These are phyloP conservation scores for Platyscapa corneri DNA, from an alignment of 1,140 invertebrate species.

Conservation along the genomic window DNA sequence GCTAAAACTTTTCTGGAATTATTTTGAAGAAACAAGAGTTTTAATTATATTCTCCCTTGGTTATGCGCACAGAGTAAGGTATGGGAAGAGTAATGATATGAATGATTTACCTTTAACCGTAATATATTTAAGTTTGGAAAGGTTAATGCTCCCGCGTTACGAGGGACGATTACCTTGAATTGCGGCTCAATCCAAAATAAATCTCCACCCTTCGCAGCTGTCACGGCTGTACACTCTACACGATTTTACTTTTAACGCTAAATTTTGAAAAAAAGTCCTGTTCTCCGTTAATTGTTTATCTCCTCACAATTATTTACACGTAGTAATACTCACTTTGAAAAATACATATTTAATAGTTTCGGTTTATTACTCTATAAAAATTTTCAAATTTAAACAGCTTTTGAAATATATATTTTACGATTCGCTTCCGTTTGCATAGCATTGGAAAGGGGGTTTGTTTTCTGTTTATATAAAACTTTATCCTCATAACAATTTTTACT, in stretches of 20 bases:
- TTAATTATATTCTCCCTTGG: not conserved
- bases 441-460: not conserved
- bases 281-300: not conserved
- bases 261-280: conserved; percentile 35
- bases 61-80: not conserved
- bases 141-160: not conserved
- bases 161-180: conserved; percentile 21
- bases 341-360: conserved; percentile 19
- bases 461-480: conserved; percentile 24
- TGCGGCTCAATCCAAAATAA: conserved; percentile 24
- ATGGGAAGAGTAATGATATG: not conserved
- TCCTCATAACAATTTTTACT: conserved; percentile 8
- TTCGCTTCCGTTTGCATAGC: conserved; percentile 37
- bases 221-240: not conserved
- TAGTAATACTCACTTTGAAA: conserved; percentile 14
- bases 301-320: not conserved
- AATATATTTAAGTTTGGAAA: conserved; percentile 22
- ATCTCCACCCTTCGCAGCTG: not conserved
- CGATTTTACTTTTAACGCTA: conserved; percentile 22
- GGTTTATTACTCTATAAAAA: conserved; percentile 27
- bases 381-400: not conserved
- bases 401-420: conserved; percentile 33
- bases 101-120: conserved; percentile 19
- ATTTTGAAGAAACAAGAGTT: conserved; percentile 23
- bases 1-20: conserved; percentile 16